A percentile compares a stretch with the other conserved stretches of the same genome.
phyloP scores from a whole-genome alignment of 2,888 invertebrate genomes.

The Oxystoma pomonae region DNA sequence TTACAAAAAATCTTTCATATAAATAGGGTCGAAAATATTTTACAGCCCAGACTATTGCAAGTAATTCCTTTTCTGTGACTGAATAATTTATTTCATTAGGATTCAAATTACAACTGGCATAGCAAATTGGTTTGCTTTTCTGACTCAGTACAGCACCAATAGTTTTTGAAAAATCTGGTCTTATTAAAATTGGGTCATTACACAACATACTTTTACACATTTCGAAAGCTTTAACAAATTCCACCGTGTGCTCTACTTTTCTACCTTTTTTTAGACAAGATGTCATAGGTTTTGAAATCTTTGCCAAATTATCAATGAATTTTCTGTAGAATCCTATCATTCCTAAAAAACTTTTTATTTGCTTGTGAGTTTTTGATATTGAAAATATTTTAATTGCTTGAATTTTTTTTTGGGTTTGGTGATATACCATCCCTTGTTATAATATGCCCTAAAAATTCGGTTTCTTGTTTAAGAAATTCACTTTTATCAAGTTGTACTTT shows the following conservation, averaged over 20 bases:
- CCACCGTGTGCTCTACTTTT: conserved; percentile 3
- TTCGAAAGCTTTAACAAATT: conserved; percentile 5
- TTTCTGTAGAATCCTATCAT: conserved; percentile 24
- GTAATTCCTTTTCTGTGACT: conserved; percentile 25
- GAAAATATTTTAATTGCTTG: conserved; percentile 22
- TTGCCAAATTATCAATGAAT: conserved; percentile 24
- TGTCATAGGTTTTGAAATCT: conserved; percentile 16
- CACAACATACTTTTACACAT: conserved; percentile 1
- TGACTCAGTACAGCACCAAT: conserved; percentile 27
- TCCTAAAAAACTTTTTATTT: conserved; percentile 28
- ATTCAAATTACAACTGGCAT: conserved; percentile 22
- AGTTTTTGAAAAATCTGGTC: conserved; percentile 1
- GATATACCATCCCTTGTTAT: conserved; percentile 26
- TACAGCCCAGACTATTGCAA: conserved; percentile 22
- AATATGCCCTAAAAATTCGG: conserved; percentile 24
- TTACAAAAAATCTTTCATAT: not conserved
- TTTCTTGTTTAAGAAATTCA: conserved; percentile 22
- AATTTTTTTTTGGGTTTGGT: conserved; percentile 25
- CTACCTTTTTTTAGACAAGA: conserved; percentile 12
- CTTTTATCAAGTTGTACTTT: conserved; percentile 28
- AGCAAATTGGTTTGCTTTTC: conserved; percentile 13
- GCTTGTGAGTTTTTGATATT: conserved; percentile 24
- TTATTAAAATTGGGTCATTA: not conserved
- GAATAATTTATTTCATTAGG: conserved; percentile 19
- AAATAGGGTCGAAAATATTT: conserved; percentile 2